Percentiles rank a stretch among this genome's conserved stretches.
These are phyloP conservation scores for Diabrotica balteata DNA, from an alignment of 2,888 invertebrate genomes.

Conservation along the genomic window DNA sequence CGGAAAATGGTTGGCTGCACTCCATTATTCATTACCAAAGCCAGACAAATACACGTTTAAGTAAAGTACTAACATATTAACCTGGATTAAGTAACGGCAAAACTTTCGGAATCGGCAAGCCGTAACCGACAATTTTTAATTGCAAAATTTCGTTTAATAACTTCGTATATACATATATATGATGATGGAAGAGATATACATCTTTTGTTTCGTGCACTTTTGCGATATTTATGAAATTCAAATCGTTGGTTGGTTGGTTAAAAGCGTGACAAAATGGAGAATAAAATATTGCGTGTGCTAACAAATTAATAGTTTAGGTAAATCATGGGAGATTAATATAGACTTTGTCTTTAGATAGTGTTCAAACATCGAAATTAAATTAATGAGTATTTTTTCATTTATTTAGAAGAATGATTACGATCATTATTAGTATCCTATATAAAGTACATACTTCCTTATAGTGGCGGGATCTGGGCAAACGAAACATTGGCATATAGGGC, in stretches of 20 bases:
- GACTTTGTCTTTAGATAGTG: no score
- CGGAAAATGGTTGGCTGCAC: no score
- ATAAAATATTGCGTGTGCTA: not conserved
- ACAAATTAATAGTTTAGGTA: not conserved
- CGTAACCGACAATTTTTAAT: slow-evolving; percentile 51
- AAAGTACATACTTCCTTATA: no score
- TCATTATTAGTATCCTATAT: no score
- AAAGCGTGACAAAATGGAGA: slow-evolving; percentile 16
- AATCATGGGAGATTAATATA: no score
- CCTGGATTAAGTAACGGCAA: slow-evolving; percentile 57
- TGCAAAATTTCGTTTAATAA: slow-evolving; percentile 50
- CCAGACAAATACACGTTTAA: slow-evolving; percentile 28
- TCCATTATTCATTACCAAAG: not conserved
- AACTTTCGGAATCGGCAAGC: slow-evolving; percentile 52
- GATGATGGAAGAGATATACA: slow-evolving; percentile 43
- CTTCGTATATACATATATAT: slow-evolving; percentile 26
- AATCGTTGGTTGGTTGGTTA: slow-evolving; percentile 16
- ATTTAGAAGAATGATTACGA: no score
- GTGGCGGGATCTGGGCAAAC: no score
- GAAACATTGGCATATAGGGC: no score
- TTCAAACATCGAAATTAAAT: no score
- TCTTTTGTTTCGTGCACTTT: slow-evolving; percentile 38
- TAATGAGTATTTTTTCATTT: no score
- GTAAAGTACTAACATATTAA: slow-evolving; percentile 51
- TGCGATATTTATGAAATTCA: slow-evolving; percentile 28